Conservation (phyloP, 2,797 vertebrate species). For the Petrocephalus sullivani region DNA sequence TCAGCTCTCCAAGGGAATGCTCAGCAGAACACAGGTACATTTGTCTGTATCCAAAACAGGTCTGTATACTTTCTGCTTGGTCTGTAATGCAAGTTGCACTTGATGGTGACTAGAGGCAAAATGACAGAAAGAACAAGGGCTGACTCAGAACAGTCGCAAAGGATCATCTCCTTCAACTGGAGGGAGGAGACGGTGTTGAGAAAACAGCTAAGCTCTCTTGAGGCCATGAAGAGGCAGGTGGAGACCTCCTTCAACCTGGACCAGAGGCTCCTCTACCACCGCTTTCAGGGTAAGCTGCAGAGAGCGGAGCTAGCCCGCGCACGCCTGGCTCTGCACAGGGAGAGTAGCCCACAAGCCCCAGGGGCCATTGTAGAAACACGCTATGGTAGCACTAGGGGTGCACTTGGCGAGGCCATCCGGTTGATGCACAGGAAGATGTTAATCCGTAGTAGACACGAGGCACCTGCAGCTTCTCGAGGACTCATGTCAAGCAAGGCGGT, state of each 20-base stretch:
- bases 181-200: conserved; percentile 38
- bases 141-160: conserved; percentile 25
- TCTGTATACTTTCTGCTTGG: conserved; percentile 28
- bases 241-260: conserved; percentile 28
- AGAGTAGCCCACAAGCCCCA: conserved; percentile 14
- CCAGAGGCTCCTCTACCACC: conserved; percentile 43
- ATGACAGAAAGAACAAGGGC: not conserved
- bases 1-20: not conserved
- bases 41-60: not conserved
- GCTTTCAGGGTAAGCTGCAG: conserved; percentile 31
- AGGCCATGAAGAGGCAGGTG: conserved; percentile 38
- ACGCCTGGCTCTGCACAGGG: not conserved
- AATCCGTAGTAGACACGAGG: not conserved
- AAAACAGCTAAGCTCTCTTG: conserved; percentile 35
- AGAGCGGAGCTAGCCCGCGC: conserved; percentile 34
- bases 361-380: conserved; percentile 25
- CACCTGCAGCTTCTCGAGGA: not conserved
- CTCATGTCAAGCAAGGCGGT: not conserved
- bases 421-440: not conserved
- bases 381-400: not conserved
- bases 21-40: not conserved
- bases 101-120: not conserved
- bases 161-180: conserved; percentile 31
- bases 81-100: not conserved
- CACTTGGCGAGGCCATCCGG: conserved; percentile 16